Evolutionary conservation across 2,888 invertebrate genomes (phyloP).

Genomic region (Matsumyia berberina): DNA sequence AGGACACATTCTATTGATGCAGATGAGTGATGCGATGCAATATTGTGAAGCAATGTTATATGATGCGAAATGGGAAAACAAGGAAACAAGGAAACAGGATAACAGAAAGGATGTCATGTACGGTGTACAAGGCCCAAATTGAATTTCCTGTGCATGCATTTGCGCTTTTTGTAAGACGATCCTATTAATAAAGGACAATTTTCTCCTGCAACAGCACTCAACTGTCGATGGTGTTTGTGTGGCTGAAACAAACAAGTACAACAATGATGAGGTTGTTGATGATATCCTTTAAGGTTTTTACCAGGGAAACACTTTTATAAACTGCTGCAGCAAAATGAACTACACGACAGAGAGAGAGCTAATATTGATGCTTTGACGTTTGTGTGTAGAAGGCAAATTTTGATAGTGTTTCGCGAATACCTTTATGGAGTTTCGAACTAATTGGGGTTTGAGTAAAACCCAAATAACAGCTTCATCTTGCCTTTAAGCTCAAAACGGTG

Average conservation of each 20-base stretch:
- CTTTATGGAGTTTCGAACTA: no score
- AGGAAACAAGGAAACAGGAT: constrained; percentile 45
- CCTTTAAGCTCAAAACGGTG: no score
- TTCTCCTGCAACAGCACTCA: constrained; percentile 48
- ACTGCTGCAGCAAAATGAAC: constrained; percentile 18
- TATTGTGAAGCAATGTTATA: constrained; percentile 32
- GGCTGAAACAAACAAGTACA: constrained; percentile 35
- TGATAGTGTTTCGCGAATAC: neutral
- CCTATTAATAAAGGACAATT: constrained; percentile 72
- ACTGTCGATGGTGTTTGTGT: constrained; percentile 24
- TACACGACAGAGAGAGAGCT: neutral
- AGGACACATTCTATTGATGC: constrained; percentile 38
- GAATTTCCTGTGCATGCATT: constrained; percentile 73
- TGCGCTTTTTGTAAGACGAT: constrained; percentile 72
- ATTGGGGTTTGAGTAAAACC: no score
- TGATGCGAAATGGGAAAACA: constrained; percentile 58
- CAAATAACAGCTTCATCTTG: no score
- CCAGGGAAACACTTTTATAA: constrained; percentile 17
- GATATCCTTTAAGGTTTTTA: constrained; percentile 32
- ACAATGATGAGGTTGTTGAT: constrained; percentile 37
- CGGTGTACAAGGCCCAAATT: constrained; percentile 70
- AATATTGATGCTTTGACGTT: constrained; percentile 1
- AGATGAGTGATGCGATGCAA: constrained; percentile 52
- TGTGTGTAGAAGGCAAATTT: neutral
- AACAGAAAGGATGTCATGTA: constrained; percentile 49